Conservation (phyloP, 2,113 vertebrate species). For the Procavia capensis region DNA sequence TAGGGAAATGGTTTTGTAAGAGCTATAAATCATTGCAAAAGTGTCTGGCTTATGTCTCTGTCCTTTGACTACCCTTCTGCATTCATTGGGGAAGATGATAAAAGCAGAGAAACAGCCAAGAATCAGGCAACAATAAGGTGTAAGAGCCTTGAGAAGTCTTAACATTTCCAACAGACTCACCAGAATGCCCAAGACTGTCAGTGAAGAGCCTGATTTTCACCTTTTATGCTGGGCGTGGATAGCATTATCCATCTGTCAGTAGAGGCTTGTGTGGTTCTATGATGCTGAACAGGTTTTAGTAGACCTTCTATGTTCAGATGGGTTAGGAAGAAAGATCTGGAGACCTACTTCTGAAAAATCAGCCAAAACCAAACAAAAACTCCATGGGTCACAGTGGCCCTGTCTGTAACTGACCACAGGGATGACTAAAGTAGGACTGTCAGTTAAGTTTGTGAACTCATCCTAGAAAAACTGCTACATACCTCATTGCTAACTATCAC, state of each 20-base stretch:
- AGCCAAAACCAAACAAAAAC: too few species aligned
- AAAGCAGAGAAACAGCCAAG: background rate
- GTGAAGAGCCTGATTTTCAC: background rate
- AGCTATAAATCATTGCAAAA: conserved; percentile 69
- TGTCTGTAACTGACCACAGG: too few species aligned
- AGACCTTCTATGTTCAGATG: background rate
- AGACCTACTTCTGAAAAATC: background rate
- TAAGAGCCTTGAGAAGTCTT: conserved; percentile 9
- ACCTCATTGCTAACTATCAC: too few species aligned
- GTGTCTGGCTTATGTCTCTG: conserved; percentile 33
- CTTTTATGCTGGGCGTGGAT: background rate
- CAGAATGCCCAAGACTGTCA: background rate
- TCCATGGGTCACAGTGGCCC: too few species aligned
- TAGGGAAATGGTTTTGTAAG: conserved; percentile 66
- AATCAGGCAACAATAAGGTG: conserved; percentile 6
- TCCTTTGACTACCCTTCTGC: conserved; percentile 50
- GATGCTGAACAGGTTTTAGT: background rate
- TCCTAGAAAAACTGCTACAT: too few species aligned
- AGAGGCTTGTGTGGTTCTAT: background rate
- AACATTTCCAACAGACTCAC: background rate
- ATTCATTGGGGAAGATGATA: conserved; percentile 35
- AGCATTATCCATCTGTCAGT: background rate
- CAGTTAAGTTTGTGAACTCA: too few species aligned
- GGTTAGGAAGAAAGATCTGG: background rate
- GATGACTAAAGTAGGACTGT: too few species aligned